Evolutionary conservation across 2,888 invertebrate genomes (phyloP).

Genomic region (Sinopyrophorus schimmeli): DNA sequence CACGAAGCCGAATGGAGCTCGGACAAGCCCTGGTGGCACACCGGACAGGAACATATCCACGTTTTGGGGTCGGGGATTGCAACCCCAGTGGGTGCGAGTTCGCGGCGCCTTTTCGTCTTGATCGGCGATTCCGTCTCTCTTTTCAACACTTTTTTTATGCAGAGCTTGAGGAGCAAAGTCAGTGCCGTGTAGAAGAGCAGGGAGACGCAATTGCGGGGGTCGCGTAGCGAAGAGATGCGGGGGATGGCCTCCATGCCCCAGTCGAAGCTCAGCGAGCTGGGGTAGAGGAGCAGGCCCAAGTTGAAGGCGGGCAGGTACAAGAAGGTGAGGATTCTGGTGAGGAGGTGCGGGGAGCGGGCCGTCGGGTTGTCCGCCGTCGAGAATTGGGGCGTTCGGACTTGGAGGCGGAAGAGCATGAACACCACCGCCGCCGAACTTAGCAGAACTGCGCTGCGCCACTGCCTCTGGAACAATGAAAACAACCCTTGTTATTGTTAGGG

Average conservation of each 20-base stretch:
- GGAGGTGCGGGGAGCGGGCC: slow-evolving; percentile 78
- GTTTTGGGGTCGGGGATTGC: slow-evolving; percentile 26
- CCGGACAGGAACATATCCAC: slow-evolving; percentile 62
- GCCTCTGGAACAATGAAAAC: slow-evolving; percentile 63
- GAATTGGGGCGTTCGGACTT: slow-evolving; percentile 79
- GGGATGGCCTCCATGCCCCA: slow-evolving; percentile 99
- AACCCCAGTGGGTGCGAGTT: slow-evolving; percentile 13
- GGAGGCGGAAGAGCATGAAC: slow-evolving; percentile 75
- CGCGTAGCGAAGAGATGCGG: slow-evolving; percentile 74
- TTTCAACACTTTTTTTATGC: slow-evolving; percentile 28
- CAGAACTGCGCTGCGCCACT: slow-evolving; percentile 71
- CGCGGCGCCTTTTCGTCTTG: slow-evolving; percentile 25
- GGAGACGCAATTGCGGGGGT: slow-evolving; percentile 78
- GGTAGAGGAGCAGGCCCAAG: slow-evolving; percentile 83
- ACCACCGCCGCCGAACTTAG: slow-evolving; percentile 69
- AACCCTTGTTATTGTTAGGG: slow-evolving; percentile 33
- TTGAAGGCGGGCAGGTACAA: slow-evolving; percentile 90
- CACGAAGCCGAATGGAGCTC: slow-evolving; percentile 72
- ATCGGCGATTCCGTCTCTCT: slow-evolving; percentile 6
- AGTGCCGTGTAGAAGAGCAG: slow-evolving; percentile 70
- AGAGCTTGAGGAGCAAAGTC: slow-evolving; percentile 36
- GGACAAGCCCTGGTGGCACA: slow-evolving; percentile 68
- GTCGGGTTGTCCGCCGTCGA: slow-evolving; percentile 96
- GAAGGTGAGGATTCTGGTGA: slow-evolving; percentile 87
- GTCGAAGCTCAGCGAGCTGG: slow-evolving; percentile 90